Evolutionary conservation across 2,888 invertebrate genomes (phyloP), one percentile per base, ranked within the genome.

Genomic region (Dermolepida albohirtum): DNA sequence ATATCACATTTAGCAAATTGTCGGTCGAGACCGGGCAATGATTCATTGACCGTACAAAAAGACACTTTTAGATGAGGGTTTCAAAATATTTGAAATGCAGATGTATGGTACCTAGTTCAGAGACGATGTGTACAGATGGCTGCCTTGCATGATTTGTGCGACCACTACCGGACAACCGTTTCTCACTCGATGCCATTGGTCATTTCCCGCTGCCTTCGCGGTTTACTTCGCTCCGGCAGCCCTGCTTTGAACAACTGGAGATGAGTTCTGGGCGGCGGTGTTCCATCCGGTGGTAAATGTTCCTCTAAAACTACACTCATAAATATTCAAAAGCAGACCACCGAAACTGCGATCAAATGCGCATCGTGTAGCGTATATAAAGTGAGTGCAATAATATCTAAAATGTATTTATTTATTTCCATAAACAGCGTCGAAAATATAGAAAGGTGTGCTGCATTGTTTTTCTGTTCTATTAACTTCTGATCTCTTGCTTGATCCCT

Each of bases 61-160:
- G 43, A 27, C 29, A 43, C 52, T 40, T 49, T 63, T 63, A 40
- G 51, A 52, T 22, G 27, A 51, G 52, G 64, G 29, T 64, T 64
- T 65, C 39, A 54, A 44, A 54, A 47, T 47, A 79, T 80, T 80
- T 81, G 79, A 80, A 80, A 80, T 81, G 80, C 80, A 81, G 79
- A 81, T 80, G 79, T 79, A 81, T 79, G 79, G 77, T 77, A 77
- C 73, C 76, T 74, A 76, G 73, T 76, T 73, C 75, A 70, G 70
- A 72, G 73, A 76, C 77, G 81, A 81, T 79, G 80, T 79, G 76
- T 80, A 80, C 78, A 80, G 79, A 81, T 82, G 80, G 78, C 74
- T 75, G 76, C 75, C 75, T 77, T 40, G 78, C 79, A 81, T 81
- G 81, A 81, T 81, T 81, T 81, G 82, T 82, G 78, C 74, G 78